phyloP scores from a whole-genome alignment of 2,113 vertebrate species.

The Oriolus oriolus region DNA sequence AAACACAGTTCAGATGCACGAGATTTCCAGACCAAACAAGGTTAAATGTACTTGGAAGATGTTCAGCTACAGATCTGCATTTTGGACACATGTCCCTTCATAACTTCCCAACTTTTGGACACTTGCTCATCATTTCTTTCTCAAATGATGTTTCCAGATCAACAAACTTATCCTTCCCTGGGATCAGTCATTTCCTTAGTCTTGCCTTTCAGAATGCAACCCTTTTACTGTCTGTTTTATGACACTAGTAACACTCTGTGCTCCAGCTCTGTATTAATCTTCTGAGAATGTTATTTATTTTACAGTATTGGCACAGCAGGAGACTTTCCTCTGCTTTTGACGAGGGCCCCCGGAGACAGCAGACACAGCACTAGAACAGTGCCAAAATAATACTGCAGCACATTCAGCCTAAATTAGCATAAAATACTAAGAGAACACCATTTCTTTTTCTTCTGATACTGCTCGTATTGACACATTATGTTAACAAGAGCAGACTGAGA shows the following conservation, averaged over 20 bases:
- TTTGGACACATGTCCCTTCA: not conserved
- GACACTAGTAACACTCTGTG: slow-evolving; percentile 46
- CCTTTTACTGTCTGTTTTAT: slow-evolving; percentile 41
- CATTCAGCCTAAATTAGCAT: not conserved
- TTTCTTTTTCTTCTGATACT: not conserved
- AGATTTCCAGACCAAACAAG: slow-evolving; percentile 19
- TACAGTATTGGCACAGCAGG: slow-evolving; percentile 17
- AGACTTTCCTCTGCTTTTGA: slow-evolving; percentile 37
- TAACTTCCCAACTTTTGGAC: slow-evolving; percentile 5
- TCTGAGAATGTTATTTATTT: slow-evolving; percentile 52
- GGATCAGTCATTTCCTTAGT: slow-evolving; percentile 23
- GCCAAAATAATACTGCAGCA: not conserved
- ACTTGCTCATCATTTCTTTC: slow-evolving; percentile 35
- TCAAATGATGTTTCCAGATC: slow-evolving; percentile 43
- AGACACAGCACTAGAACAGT: not conserved
- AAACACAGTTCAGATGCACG: not conserved
- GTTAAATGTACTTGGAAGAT: slow-evolving; percentile 3
- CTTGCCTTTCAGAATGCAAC: slow-evolving; percentile 20
- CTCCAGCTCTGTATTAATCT: slow-evolving; percentile 47
- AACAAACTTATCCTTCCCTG: slow-evolving; percentile 2
- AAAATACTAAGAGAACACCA: not conserved
- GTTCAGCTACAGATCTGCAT: not conserved
- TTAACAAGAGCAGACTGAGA: not conserved
- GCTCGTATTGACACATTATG: not conserved
- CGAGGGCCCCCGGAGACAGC: not conserved